These are phyloP conservation scores for Petrocephalus sullivani DNA, from an alignment of 2,797 vertebrate genomes.

Conservation along the genomic window DNA sequence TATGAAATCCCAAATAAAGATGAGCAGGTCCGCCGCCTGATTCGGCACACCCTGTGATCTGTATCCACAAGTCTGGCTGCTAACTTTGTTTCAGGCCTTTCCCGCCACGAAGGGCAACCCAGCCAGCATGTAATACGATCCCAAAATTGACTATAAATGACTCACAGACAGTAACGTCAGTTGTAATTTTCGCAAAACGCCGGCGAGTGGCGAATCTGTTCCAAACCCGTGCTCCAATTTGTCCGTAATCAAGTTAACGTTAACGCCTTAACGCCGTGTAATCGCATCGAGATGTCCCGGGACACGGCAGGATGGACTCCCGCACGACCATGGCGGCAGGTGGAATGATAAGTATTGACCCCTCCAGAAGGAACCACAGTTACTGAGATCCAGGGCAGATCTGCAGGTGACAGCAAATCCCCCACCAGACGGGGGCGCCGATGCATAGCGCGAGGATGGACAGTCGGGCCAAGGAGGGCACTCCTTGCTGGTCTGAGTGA, in stretches of 20 bases:
- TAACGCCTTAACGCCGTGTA: conserved; percentile 25
- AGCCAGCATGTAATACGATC: conserved; percentile 1
- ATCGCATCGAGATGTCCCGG: conserved; percentile 27
- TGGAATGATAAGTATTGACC: background rate
- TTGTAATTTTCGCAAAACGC: conserved; percentile 16
- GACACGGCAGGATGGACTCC: background rate
- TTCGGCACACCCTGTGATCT: background rate
- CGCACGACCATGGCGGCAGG: background rate
- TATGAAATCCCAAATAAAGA: background rate
- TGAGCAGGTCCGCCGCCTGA: background rate
- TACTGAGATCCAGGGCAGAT: background rate
- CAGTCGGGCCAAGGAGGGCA: background rate
- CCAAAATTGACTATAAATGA: conserved; percentile 7
- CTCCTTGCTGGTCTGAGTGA: background rate
- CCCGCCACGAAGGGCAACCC: background rate
- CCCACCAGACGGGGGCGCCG: background rate
- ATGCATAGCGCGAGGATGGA: background rate
- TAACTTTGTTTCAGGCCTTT: background rate
- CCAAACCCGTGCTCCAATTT: conserved; percentile 9
- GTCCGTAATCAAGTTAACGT: conserved; percentile 33
- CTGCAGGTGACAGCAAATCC: background rate
- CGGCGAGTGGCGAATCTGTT: conserved; percentile 18
- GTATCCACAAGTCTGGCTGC: background rate
- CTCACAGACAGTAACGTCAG: conserved; percentile 24
- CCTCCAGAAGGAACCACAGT: background rate